These are phyloP conservation scores for Araneus ventricosus DNA, from an alignment of 1,140 invertebrate genomes.

Conservation along the genomic window DNA sequence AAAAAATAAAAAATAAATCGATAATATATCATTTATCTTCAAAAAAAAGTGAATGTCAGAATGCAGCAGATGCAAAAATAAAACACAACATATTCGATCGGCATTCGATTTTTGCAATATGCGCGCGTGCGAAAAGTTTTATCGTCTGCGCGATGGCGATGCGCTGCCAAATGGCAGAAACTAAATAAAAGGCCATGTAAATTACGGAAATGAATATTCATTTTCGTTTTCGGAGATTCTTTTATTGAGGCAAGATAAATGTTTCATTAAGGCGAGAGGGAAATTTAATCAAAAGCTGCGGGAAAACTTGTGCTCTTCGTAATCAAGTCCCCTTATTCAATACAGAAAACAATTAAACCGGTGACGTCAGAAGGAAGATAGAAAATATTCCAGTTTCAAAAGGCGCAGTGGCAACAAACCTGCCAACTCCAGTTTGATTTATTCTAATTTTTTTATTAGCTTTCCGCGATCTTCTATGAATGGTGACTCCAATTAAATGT, in stretches of 20 bases:
- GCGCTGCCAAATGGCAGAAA: slow-evolving; percentile 20
- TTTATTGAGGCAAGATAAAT: slow-evolving; percentile 44
- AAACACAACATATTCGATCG: not conserved
- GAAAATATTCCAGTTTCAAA: not conserved
- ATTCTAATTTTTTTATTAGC: not conserved
- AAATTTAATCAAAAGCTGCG: slow-evolving; percentile 54
- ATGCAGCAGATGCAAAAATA: not conserved
- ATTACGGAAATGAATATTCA: slow-evolving; percentile 66
- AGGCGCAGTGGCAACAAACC: not conserved
- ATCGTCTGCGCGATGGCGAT: slow-evolving; percentile 20
- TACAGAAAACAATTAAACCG: slow-evolving; percentile 43
- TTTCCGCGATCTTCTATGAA: not conserved
- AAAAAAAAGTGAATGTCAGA: slow-evolving; percentile 40
- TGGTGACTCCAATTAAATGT: slow-evolving; percentile 34
- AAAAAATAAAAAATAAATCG: slow-evolving; percentile 31
- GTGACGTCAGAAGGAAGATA: slow-evolving; percentile 16
- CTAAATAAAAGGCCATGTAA: slow-evolving; percentile 43
- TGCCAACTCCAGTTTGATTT: not conserved
- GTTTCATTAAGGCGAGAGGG: slow-evolving; percentile 55
- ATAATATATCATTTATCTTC: slow-evolving; percentile 59
- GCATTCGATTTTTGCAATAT: not conserved
- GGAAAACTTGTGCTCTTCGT: not conserved
- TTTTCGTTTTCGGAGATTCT: slow-evolving; percentile 9
- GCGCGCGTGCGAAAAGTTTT: slow-evolving; percentile 3
- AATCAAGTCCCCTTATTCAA: slow-evolving; percentile 29